phyloP scores from a whole-genome alignment of 2,797 vertebrate genomes.

The Amblyraja radiata region DNA sequence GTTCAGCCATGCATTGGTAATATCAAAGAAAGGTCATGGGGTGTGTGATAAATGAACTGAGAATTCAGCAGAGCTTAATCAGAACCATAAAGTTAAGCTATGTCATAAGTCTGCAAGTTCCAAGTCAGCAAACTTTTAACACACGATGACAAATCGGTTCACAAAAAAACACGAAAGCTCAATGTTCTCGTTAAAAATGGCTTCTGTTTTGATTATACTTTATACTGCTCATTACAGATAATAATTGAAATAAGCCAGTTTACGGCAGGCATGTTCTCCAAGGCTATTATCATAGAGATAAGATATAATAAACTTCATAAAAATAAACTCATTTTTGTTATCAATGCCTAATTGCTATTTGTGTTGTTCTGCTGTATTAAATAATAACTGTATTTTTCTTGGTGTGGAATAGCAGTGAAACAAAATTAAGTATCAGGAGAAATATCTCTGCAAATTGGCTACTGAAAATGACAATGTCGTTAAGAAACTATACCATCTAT shows the following conservation, averaged over 20 bases:
- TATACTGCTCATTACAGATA: background rate
- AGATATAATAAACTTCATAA: background rate
- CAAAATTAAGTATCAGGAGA: background rate
- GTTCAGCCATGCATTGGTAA: background rate
- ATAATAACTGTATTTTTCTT: background rate
- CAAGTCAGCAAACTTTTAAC: background rate
- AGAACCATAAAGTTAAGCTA: background rate
- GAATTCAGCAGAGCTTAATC: background rate
- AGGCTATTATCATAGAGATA: background rate
- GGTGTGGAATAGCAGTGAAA: background rate
- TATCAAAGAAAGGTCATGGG: background rate
- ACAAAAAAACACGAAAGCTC: background rate
- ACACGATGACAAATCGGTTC: background rate
- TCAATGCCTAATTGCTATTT: background rate
- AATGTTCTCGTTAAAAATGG: background rate
- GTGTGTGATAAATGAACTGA: background rate
- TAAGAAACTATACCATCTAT: background rate
- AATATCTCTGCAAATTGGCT: conserved; percentile 5
- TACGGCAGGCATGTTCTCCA: background rate
- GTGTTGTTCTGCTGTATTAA: background rate
- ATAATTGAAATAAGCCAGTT: background rate
- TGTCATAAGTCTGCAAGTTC: background rate
- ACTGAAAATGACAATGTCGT: background rate
- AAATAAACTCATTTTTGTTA: background rate
- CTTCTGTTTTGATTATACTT: background rate